Conservation (phyloP, 2,888 invertebrate species). For the Dendrolimus pini region DNA sequence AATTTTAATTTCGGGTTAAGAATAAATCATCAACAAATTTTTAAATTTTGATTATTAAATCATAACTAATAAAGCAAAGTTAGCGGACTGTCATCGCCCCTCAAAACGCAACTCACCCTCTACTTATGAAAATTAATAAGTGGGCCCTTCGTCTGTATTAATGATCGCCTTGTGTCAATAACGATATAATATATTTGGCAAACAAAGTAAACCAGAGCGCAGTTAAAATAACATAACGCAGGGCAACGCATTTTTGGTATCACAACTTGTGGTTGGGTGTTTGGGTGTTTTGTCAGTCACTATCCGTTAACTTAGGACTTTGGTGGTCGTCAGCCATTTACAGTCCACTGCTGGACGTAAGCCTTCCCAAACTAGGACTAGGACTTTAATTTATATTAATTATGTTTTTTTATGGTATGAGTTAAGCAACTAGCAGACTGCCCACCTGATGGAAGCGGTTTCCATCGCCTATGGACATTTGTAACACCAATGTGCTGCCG, state of each 20-base stretch:
- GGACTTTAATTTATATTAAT: no score
- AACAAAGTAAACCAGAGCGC: slow-evolving; percentile 52
- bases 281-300: neutral
- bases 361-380: no score
- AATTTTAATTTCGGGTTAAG: no score
- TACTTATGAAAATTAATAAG: slow-evolving; percentile 76
- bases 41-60: slow-evolving; percentile 36
- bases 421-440: no score
- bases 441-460: no score
- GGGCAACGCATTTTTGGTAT: neutral
- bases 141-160: slow-evolving; percentile 69
- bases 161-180: slow-evolving; percentile 73
- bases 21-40: no score
- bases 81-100: slow-evolving; percentile 49
- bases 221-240: slow-evolving; percentile 18
- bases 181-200: slow-evolving; percentile 68
- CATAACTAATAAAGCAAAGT: slow-evolving; percentile 66
- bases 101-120: slow-evolving; percentile 54
- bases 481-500: no score
- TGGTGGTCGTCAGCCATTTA: no score
- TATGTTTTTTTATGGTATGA: no score
- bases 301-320: no score
- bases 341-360: no score
- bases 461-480: no score
- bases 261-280: slow-evolving; percentile 3